These are phyloP conservation scores for Tonatia bakeri DNA, from an alignment of 2,113 vertebrate species.

Conservation along the genomic window DNA sequence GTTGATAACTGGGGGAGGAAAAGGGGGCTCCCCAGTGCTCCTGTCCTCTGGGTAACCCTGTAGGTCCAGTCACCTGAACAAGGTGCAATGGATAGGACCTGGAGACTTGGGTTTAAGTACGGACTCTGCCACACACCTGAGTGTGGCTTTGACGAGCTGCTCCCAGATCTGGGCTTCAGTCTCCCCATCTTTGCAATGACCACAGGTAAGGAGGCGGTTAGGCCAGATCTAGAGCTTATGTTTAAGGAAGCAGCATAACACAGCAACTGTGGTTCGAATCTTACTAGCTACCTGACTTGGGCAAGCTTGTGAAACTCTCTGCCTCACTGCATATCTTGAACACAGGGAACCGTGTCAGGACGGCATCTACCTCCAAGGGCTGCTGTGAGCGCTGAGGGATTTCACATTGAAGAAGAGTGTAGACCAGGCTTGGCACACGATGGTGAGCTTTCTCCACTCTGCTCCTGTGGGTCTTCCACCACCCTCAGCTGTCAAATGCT, in stretches of 20 bases:
- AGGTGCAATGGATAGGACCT: not conserved
- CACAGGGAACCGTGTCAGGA: accelerated
- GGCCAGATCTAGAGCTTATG: not conserved
- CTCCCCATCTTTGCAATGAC: not conserved
- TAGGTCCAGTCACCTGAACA: not conserved
- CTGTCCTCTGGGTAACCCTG: conserved; percentile 27
- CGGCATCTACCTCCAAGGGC: accelerated
- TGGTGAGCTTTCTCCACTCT: accelerated
- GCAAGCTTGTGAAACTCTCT: not conserved
- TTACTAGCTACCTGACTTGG: not conserved
- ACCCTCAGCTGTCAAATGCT: not conserved
- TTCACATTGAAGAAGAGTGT: not conserved
- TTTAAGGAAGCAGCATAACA: not conserved
- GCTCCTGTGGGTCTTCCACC: not conserved
- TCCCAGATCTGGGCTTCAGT: not conserved
- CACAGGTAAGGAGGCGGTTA: not conserved
- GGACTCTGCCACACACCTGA: not conserved
- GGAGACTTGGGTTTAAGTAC: not conserved
- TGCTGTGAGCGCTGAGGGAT: accelerated
- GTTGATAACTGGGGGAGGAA: too few relatives aligned
- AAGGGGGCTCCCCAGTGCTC: not conserved
- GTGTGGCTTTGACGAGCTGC: not conserved
- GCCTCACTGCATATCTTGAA: not conserved
- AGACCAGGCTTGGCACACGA: not conserved
- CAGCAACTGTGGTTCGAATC: not conserved